Conservation (phyloP, 2,888 invertebrate species). For the Perithous albicinctus region DNA sequence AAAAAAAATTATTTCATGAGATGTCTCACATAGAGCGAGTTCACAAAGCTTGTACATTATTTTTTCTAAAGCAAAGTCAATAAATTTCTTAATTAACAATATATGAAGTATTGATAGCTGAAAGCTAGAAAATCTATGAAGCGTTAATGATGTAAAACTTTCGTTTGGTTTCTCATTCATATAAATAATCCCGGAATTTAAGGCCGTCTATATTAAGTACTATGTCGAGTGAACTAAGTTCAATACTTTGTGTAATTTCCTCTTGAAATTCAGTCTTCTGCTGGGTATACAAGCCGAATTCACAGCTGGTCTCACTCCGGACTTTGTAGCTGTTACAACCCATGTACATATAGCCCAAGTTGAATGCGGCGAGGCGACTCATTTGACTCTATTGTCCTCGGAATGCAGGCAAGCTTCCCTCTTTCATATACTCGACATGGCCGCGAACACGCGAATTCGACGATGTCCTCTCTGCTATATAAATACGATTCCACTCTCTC, state of each 20-base stretch:
- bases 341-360: constrained; percentile 26
- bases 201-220: background rate
- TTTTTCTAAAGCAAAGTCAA: too few relatives aligned
- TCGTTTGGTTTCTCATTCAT: background rate
- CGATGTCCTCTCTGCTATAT: too few relatives aligned
- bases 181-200: background rate
- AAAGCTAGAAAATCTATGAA: too few relatives aligned
- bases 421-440: constrained; percentile 54
- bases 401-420: constrained; percentile 42
- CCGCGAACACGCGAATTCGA: constrained; percentile 14
- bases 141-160: background rate
- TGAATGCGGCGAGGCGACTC: constrained; percentile 56
- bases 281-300: background rate
- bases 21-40: too few relatives aligned
- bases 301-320: background rate
- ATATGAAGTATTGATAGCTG: too few relatives aligned
- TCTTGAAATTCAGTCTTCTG: background rate
- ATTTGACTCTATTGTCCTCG: constrained; percentile 64
- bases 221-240: background rate
- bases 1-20: too few relatives aligned
- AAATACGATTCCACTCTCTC: too few relatives aligned
- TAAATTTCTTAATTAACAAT: too few relatives aligned
- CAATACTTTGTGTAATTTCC: background rate
- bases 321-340: background rate
- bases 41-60: too few relatives aligned